A percentile compares a stretch with the other conserved stretches of the same genome.
phyloP scores from a whole-genome alignment of 2,113 vertebrate species.

The Phylloscopus trochilus region DNA sequence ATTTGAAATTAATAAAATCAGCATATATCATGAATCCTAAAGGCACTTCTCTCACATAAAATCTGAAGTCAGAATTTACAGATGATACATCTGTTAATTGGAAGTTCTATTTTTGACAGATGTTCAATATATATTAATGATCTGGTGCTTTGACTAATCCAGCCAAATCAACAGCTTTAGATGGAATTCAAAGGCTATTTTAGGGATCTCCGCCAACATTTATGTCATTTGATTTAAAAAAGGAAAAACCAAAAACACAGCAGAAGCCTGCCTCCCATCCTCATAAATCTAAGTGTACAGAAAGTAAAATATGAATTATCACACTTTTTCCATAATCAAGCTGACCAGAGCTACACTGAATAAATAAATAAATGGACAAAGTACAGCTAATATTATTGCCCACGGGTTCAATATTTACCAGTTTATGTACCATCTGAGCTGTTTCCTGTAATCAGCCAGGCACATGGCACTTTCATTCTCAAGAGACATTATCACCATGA shows the following conservation, averaged over 20 bases:
- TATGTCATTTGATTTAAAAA: conserved; percentile 50
- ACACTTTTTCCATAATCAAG: conserved; percentile 17
- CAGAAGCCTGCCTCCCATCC: not conserved
- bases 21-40: conserved; percentile 33
- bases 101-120: conserved; percentile 75
- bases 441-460: conserved; percentile 74
- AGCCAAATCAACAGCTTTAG: conserved; percentile 73
- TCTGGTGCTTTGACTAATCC: conserved; percentile 71
- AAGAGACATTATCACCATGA: conserved; percentile 78
- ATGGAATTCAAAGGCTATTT: conserved; percentile 69
- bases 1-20: conserved; percentile 19
- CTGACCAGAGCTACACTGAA: conserved; percentile 16
- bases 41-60: conserved; percentile 39
- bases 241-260: not conserved
- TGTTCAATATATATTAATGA: conserved; percentile 76
- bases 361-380: conserved; percentile 60
- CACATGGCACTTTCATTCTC: conserved; percentile 73
- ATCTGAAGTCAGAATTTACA: conserved; percentile 52
- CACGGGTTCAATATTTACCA: conserved; percentile 76
- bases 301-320: conserved; percentile 40
- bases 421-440: conserved; percentile 75
- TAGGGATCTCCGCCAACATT: conserved; percentile 53
- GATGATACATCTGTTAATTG: conserved; percentile 71
- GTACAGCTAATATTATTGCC: conserved; percentile 38
- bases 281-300: conserved; percentile 20